Percentiles rank a stretch among this genome's conserved stretches.
Evolutionary conservation across 2,888 invertebrate genomes (phyloP).

Genomic region (Agrochola macilenta): DNA sequence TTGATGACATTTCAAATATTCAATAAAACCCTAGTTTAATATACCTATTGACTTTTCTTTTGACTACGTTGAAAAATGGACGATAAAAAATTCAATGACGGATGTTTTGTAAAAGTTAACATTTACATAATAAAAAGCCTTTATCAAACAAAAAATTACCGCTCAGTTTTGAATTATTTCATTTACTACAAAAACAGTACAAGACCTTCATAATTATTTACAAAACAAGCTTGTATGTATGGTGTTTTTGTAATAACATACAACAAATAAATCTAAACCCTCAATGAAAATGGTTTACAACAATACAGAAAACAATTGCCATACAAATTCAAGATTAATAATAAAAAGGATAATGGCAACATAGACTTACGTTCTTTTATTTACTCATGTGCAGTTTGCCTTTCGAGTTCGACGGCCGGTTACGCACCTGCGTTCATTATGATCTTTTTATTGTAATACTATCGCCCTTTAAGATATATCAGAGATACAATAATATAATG

Average conservation of each 20-base stretch:
- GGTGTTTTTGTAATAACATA: neutral
- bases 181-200: neutral
- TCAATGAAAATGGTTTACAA: slow-evolving; percentile 4
- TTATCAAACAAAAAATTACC: neutral
- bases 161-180: neutral
- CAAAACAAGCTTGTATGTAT: neutral
- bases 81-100: neutral
- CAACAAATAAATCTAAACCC: neutral
- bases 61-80: neutral
- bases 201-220: neutral
- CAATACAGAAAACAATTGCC: slow-evolving; percentile 18
- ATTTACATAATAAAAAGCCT: neutral
- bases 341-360: slow-evolving; percentile 33
- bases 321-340: slow-evolving; percentile 8
- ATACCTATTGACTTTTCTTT: neutral
- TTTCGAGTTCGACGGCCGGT: slow-evolving; percentile 56
- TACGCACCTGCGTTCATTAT: slow-evolving; percentile 47
- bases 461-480: slow-evolving; percentile 43
- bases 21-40: neutral
- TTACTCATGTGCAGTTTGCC: slow-evolving; percentile 48
- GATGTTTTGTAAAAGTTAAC: neutral
- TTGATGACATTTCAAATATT: neutral
- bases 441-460: slow-evolving; percentile 43
- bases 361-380: slow-evolving; percentile 36
- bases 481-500: slow-evolving; percentile 28